Percentiles rank a stretch among this genome's conserved stretches.
These are phyloP conservation scores for Squalus acanthias DNA, from an alignment of 2,797 vertebrate genomes.

Conservation along the genomic window DNA sequence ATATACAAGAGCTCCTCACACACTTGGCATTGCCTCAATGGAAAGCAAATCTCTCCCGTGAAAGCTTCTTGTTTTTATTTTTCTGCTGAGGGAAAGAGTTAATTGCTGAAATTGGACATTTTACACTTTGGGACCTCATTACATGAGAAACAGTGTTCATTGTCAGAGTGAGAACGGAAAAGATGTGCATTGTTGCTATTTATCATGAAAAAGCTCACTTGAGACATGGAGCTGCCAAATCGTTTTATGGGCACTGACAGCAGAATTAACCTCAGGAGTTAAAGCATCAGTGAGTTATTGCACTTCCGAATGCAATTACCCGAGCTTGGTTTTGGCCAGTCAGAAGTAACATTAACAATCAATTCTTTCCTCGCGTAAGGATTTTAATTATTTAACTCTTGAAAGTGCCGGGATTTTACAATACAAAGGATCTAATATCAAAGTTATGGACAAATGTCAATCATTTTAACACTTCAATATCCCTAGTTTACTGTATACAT, in stretches of 20 bases:
- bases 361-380: constrained; percentile 4
- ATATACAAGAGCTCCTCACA: neutral
- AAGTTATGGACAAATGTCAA: neutral
- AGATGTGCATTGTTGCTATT: constrained; percentile 27
- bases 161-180: constrained; percentile 6
- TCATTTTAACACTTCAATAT: constrained; percentile 13
- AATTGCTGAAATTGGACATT: constrained; percentile 3
- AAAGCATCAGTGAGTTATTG: constrained; percentile 36
- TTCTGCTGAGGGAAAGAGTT: neutral
- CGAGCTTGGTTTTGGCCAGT: neutral
- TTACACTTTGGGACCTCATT: constrained; percentile 25
- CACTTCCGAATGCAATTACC: constrained; percentile 35
- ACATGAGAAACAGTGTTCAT: constrained; percentile 14
- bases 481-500: neutral
- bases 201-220: constrained; percentile 26
- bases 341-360: constrained; percentile 29
- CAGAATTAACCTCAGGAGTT: constrained; percentile 34
- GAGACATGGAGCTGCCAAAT: constrained; percentile 30
- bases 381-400: constrained; percentile 33
- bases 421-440: neutral
- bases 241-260: constrained; percentile 34
- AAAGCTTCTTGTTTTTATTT: neutral
- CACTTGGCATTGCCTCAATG: constrained; percentile 15
- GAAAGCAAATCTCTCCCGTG: constrained; percentile 43
- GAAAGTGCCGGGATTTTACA: neutral